phyloP scores from a whole-genome alignment of 2,888 invertebrate species.

The Microctonus brassicae region DNA sequence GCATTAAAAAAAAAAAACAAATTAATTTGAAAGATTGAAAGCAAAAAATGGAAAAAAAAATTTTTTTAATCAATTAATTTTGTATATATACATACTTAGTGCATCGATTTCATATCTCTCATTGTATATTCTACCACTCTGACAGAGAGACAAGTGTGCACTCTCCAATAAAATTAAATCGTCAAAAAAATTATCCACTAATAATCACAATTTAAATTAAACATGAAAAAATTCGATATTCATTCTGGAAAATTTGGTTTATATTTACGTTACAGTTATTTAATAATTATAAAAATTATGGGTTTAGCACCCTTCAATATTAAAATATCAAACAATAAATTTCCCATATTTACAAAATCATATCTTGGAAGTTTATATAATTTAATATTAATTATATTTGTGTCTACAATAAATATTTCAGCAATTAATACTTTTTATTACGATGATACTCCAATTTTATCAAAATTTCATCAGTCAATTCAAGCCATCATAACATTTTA shows the following conservation, averaged over 20 bases:
- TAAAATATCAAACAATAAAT: background rate
- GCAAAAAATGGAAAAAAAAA: too few species aligned
- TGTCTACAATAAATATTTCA: background rate
- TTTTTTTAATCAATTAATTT: too few species aligned
- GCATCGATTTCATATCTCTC: too few species aligned
- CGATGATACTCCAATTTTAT: background rate
- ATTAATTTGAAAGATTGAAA: too few species aligned
- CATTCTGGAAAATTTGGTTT: background rate
- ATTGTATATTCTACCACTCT: too few species aligned
- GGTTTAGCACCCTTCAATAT: background rate
- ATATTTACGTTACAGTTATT: background rate
- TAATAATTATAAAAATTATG: background rate
- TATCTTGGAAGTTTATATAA: background rate
- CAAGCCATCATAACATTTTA: constrained; percentile 26
- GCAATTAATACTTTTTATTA: background rate
- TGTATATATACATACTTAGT: too few species aligned
- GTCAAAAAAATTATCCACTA: too few species aligned
- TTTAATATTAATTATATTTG: background rate
- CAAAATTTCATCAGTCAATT: constrained; percentile 22
- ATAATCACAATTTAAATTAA: too few species aligned
- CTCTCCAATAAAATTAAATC: too few species aligned
- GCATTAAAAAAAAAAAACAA: too few species aligned
- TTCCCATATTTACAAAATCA: background rate
- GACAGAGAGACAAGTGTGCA: too few species aligned
- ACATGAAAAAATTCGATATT: background rate